Base-by-base conservation (phyloP, 2,888 invertebrate genomes). In the Hemistola chrysoprasaria region DNA sequence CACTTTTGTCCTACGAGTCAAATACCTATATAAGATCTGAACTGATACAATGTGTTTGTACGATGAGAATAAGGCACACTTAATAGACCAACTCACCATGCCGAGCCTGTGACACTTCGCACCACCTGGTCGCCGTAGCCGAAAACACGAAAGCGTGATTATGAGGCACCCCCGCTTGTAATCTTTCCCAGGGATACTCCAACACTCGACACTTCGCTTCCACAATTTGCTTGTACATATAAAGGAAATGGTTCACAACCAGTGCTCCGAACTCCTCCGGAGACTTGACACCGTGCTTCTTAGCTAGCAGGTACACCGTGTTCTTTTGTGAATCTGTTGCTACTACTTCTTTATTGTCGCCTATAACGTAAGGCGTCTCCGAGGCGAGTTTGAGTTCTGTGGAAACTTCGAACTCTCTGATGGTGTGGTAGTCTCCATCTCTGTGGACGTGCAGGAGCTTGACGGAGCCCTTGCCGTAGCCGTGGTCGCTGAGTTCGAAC, bases 291-390 rank as follows among this genome's bases (percentile, higher is more conserved):
- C 95, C 95, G 66, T 93, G 89, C 62, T 94, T 93, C 67, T 95
- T 95, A 4, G 95, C 95, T 54, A 95, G 72, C 23, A 95, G 76
- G 67, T 95, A 95, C 22, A 95, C 93, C 1, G 95, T 95, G 67
- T 95, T 95, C 79, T 95, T 95, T 71, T 95, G 95, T 0, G 95
- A 93, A 65, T 95, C 95, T 0, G 95, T 95, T 6, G 95, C 95
- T 8, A 95, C 93, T 45, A 95, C 93, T 64, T 94, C 94, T 33
- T 92, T 91, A 67, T 95, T 95, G 76, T 95, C 94, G n/a, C 94
- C 93, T 50, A 89, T 67, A 0, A 93, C 78, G 73, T 94, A 95
- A 51, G 95, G 95, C 51, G 92, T 92, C 64, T 93, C 92, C 1
- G 92, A 92, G 45, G 91, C 89, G 36, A 95, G 79, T 55, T 93